A percentile compares a stretch with the other conserved stretches of the same genome.
Evolutionary conservation across 2,797 vertebrate genomes (phyloP).

Genomic region (Gila robusta): DNA sequence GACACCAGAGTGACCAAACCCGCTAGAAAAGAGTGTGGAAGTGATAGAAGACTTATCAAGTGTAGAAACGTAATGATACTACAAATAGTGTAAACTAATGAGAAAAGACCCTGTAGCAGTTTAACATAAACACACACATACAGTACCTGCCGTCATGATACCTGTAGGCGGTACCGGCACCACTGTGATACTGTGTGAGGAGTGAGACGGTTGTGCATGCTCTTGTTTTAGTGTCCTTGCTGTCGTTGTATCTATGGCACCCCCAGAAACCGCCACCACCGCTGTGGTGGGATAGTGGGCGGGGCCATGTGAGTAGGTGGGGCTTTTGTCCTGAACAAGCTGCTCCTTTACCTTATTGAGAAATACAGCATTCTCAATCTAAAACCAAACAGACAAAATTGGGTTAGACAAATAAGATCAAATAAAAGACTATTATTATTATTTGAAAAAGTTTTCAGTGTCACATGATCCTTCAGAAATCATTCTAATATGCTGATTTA

Average conservation of each 20-base stretch:
- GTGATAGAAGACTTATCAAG: slow-evolving; percentile 33
- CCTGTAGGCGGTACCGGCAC: slow-evolving; percentile 93
- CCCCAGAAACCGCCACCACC: slow-evolving; percentile 91
- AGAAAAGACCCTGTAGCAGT: neutral
- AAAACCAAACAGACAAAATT: slow-evolving; percentile 41
- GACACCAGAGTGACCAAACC: slow-evolving; percentile 95
- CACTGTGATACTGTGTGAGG: slow-evolving; percentile 95
- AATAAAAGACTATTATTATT: neutral
- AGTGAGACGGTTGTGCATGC: slow-evolving; percentile 90
- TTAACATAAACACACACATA: slow-evolving; percentile 11
- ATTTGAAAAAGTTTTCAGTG: neutral
- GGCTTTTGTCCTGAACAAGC: slow-evolving; percentile 88
- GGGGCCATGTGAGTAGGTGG: slow-evolving; percentile 84
- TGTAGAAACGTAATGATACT: neutral
- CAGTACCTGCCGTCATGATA: slow-evolving; percentile 94
- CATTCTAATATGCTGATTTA: neutral
- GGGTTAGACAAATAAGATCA: neutral
- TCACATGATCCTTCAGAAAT: neutral
- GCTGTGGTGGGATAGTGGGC: slow-evolving; percentile 89
- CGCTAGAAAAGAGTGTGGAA: slow-evolving; percentile 75
- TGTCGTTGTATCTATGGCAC: slow-evolving; percentile 82
- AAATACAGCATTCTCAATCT: slow-evolving; percentile 98
- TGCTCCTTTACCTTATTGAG: slow-evolving; percentile 99
- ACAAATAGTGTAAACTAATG: neutral
- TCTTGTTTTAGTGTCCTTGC: slow-evolving; percentile 77